Evolutionary conservation across 2,113 vertebrate genomes (phyloP).

Genomic region (Nipponia nippon): DNA sequence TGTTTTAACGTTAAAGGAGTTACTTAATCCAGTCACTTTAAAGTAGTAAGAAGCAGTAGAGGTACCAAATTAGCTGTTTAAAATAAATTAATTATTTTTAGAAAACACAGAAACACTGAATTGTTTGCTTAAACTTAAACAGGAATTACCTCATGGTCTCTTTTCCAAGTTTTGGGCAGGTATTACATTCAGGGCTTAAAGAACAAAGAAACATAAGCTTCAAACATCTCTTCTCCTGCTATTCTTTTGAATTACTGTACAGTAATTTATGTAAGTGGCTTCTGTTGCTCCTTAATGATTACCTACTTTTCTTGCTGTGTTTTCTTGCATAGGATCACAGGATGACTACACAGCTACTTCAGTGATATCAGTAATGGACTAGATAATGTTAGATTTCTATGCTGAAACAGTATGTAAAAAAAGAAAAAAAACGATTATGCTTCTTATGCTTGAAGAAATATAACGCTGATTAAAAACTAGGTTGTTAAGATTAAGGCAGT

Average conservation of each 20-base stretch:
- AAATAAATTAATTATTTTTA: background rate
- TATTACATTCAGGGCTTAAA: background rate
- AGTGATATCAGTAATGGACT: conserved; percentile 53
- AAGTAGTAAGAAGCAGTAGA: background rate
- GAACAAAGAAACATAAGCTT: background rate
- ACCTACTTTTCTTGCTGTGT: conserved; percentile 44
- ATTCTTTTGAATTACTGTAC: background rate
- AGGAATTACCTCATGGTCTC: background rate
- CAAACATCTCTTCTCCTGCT: background rate
- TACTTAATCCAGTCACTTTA: background rate
- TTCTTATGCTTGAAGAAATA: conserved; percentile 44
- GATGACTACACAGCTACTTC: conserved; percentile 61
- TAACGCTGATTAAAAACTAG: background rate
- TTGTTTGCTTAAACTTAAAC: background rate
- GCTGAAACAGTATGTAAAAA: conserved; percentile 52
- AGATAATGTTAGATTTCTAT: conserved; percentile 59
- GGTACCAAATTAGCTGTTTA: background rate
- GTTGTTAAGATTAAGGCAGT: conserved; percentile 19
- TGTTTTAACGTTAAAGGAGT: background rate
- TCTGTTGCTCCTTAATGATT: conserved; percentile 43
- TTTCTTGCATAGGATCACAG: conserved; percentile 62
- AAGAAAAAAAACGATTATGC: background rate
- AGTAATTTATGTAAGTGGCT: conserved; percentile 20
- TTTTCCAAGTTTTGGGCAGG: background rate
- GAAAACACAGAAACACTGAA: background rate